Evolutionary conservation across 2,888 invertebrate genomes (phyloP), one percentile per base, ranked within the genome.

Genomic region (Drosophila subsilvestris): DNA sequence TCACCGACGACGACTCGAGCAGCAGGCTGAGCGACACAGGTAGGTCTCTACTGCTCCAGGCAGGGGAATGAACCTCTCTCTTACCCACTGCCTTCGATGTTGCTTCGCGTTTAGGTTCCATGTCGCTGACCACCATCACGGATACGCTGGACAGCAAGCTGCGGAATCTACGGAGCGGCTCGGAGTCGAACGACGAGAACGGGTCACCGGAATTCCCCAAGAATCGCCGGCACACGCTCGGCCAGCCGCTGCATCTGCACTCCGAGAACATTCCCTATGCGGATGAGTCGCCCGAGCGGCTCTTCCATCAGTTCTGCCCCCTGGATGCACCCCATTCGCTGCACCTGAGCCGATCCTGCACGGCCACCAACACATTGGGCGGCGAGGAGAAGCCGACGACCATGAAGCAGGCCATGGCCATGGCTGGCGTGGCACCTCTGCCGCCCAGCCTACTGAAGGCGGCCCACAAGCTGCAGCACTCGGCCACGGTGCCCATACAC

Each of bases 61-160:
- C 20, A 20, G 14, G 25, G 1, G 4, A 12, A 12, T 17, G 47
- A 17, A 12, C 0, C 17, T 5, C 0, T n/a, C 5, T 10, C 9
- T 20, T 25, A 25, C 25, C 4, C 25, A 6, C 9, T 3, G 29
- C 4, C 5, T 8, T 44, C 14, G 37, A 37, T 37, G 7, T 17
- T 45, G 4, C 25, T 8, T 10, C 14, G 20, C 5, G 27, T 1
- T 62, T 93, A 97, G 97, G 96, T 92, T 95, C 96, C 90, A 97
- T 97, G 93, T 95, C 97, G 86, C 93, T 97, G 92, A 95, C 96
- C 90, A 95, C 95, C 85, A 95, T 97, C 90, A 97, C 97, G 83
- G 96, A 95, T 90, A 95, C 97, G 69, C 95, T 97, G 92, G 97
- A 97, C 91, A 95, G 96, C 90, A 97, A 97, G 92, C 94, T 96